Evolutionary conservation across 1,140 invertebrate genomes (phyloP).

Genomic region (Pantala flavescens): DNA sequence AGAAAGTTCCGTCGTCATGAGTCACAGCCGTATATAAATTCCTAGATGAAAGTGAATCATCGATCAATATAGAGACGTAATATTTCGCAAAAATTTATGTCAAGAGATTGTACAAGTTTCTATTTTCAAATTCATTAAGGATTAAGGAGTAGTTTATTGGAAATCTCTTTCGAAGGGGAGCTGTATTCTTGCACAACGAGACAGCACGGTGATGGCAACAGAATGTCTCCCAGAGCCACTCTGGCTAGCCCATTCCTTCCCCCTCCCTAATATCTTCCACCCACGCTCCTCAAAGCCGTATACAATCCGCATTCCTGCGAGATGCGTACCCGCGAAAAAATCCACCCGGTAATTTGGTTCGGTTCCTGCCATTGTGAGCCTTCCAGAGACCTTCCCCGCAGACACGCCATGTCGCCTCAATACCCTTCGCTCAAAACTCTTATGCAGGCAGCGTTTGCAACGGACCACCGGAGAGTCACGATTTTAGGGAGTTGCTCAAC

Average conservation of each 20-base stretch:
- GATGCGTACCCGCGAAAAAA: not conserved
- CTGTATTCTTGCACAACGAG: no score
- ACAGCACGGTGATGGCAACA: no score
- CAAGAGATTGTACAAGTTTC: no score
- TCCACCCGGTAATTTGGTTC: not conserved
- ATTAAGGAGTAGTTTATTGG: no score
- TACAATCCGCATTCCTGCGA: not conserved
- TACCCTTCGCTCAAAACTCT: not conserved
- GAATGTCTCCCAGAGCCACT: no score
- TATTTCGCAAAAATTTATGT: no score
- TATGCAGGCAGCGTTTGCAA: not conserved
- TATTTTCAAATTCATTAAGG: no score
- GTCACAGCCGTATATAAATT: no score
- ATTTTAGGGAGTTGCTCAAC: not conserved
- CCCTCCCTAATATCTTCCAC: not conserved
- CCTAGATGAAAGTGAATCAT: no score
- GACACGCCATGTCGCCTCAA: not conserved
- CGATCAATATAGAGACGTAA: no score
- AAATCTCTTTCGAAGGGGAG: no score
- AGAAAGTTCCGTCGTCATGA: no score
- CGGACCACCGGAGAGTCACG: not conserved
- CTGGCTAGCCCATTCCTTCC: not conserved
- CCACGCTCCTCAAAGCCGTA: not conserved
- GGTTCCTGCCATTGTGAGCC: not conserved
- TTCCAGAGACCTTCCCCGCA: not conserved